A percentile compares a stretch with the other conserved stretches of the same genome.
These are phyloP conservation scores for Diabrotica virgifera DNA, from an alignment of 1,140 invertebrate species.

Conservation along the genomic window DNA sequence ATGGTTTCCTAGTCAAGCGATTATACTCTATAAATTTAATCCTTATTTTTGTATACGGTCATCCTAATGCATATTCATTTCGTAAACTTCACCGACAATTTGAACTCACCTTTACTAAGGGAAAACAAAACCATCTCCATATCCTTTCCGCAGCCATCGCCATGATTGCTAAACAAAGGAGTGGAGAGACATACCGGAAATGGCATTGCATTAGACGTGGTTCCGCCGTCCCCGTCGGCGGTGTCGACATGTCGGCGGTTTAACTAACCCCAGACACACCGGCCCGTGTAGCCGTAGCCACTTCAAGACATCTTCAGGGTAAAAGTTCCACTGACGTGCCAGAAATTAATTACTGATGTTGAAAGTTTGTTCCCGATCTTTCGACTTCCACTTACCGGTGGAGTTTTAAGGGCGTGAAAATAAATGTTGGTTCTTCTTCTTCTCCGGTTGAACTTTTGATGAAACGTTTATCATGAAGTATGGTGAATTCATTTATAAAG, in stretches of 20 bases:
- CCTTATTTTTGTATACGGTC: no score
- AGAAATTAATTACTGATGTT: slow-evolving; percentile 1
- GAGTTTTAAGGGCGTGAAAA: background rate
- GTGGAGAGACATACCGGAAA: background rate
- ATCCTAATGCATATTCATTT: no score
- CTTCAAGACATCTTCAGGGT: background rate
- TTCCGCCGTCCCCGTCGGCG: background rate
- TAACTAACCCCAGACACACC: slow-evolving; percentile 1
- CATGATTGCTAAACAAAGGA: background rate
- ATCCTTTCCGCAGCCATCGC: background rate
- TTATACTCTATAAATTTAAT: no score
- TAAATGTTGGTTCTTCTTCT: background rate
- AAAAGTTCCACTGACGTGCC: background rate
- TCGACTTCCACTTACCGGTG: background rate
- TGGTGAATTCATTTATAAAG: no score
- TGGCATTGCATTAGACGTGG: background rate
- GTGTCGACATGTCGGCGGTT: background rate
- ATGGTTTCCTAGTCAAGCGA: no score
- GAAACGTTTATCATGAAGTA: no score
- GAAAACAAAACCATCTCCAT: background rate
- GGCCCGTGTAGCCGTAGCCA: background rate
- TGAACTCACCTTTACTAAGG: no score
- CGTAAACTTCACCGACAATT: no score
- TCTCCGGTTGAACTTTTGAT: background rate
- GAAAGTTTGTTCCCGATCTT: background rate